These are phyloP conservation scores for Papilio machaon DNA, from an alignment of 1,140 invertebrate species.

Conservation along the genomic window DNA sequence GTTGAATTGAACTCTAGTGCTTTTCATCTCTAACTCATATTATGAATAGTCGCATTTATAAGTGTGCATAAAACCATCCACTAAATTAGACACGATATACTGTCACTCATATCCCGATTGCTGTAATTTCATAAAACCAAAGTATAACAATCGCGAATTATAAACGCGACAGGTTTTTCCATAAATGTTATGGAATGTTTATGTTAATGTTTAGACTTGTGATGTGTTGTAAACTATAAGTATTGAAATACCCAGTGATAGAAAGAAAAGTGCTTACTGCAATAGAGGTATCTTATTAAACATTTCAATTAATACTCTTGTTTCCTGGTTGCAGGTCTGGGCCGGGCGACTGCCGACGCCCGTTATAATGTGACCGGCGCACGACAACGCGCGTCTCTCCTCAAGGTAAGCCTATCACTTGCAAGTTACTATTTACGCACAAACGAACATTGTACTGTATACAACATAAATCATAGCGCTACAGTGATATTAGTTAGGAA, in stretches of 20 bases:
- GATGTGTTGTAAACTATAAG: not conserved
- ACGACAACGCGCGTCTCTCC: conserved; percentile 69
- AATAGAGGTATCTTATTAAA: not conserved
- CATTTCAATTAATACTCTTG: conserved; percentile 45
- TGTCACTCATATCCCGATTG: not conserved
- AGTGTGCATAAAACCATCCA: not conserved
- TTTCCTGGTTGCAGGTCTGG: conserved; percentile 67
- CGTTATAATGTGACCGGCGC: conserved; percentile 79
- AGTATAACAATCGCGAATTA: too few relatives aligned
- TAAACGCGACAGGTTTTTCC: too few relatives aligned
- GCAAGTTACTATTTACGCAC: not conserved
- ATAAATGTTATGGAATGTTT: too few relatives aligned
- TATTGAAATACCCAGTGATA: too few relatives aligned
- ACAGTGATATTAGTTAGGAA: too few relatives aligned
- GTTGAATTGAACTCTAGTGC: not conserved
- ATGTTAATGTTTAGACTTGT: not conserved
- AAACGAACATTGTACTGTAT: not conserved
- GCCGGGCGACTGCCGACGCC: conserved; percentile 57
- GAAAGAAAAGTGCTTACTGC: too few relatives aligned
- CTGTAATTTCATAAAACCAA: not conserved
- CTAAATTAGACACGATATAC: not conserved
- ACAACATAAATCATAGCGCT: not conserved
- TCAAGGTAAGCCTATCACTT: conserved; percentile 71
- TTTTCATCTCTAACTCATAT: not conserved
- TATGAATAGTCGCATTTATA: too few relatives aligned